These are phyloP conservation scores for Perdita meconis DNA, from an alignment of 2,888 invertebrate genomes.

Conservation along the genomic window DNA sequence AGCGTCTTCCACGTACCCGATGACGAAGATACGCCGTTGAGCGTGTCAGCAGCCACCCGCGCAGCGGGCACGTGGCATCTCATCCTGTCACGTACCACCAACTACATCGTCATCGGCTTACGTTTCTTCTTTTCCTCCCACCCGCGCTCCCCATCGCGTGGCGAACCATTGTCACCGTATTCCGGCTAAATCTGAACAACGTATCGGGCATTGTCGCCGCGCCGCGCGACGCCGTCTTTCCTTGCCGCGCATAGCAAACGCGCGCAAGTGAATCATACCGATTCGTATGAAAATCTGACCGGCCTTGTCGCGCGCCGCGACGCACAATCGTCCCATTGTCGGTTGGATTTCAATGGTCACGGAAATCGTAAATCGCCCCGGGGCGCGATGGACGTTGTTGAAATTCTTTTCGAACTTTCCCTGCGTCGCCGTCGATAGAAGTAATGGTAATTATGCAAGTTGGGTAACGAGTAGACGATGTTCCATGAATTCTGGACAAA, in stretches of 20 bases:
- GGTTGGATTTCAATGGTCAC: background rate
- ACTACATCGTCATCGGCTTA: conserved; percentile 67
- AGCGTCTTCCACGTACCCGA: conserved; percentile 41
- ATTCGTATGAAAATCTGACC: conserved; percentile 49
- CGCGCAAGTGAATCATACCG: conserved; percentile 61
- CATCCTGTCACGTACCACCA: conserved; percentile 76
- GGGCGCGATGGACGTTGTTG: too few species aligned
- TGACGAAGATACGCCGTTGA: conserved; percentile 53
- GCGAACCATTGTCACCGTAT: conserved; percentile 63
- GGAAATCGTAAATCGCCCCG: background rate
- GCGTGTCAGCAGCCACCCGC: conserved; percentile 48
- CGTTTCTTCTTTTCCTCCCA: conserved; percentile 37
- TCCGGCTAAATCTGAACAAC: conserved; percentile 63
- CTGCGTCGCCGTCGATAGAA: conserved; percentile 17
- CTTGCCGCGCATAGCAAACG: conserved; percentile 55
- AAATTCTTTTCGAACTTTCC: too few species aligned
- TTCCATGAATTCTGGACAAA: conserved; percentile 33
- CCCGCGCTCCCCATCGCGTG: conserved; percentile 34
- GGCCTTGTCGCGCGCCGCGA: conserved; percentile 25
- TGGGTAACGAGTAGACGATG: conserved; percentile 22
- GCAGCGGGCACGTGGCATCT: conserved; percentile 73
- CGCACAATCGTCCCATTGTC: background rate
- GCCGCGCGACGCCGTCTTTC: conserved; percentile 50
- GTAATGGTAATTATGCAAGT: background rate
- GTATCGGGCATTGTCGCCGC: conserved; percentile 54